Base-by-base conservation (phyloP, 2,113 vertebrate genomes). In the Pterocles gutturalis region DNA sequence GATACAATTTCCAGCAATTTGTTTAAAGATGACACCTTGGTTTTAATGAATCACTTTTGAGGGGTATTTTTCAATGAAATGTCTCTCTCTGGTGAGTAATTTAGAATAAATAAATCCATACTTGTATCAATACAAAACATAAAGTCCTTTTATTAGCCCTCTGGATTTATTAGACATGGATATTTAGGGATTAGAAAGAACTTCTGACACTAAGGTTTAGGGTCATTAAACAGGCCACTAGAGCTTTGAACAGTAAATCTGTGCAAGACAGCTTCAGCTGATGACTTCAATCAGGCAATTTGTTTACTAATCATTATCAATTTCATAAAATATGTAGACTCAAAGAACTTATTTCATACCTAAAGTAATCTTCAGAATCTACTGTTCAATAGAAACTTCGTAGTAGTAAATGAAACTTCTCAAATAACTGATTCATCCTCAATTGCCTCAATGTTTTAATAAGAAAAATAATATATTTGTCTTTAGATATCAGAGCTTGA, bases 51-150 rank as follows among this genome's bases (percentile, higher is more conserved):
- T 97, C 93, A 97, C 73, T 97, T 98, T 88, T 4, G 19, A 60
- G 64, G 31, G 73, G 43, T 96, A 92, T 97, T 96, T 98, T 97
- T 98, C 97, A 98, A 98, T 98, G 96, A 98, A 97, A 97, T 96
- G 93, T 97, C 97, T 98, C 95, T 98, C 96, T 98, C 97, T 96
- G 64, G 89, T 97, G 95, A 97, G 89, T 97, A 97, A 98, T 98
- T 98, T 97, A 97, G 93, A 97, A 98, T 97, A 98, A 98, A 98
- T 98, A 97, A 98, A 99, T 99, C 98, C 97, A 98, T 98, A 98
- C 89, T 95, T 93, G 84, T 95, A 97, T 98, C 97, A 98, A 98
- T 97, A 97, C 69, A 94, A 97, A 96, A 97, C 97, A 97, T 97
- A 98, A 97, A 97, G 81, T 72, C 87, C 79, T 93, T 98, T 98